These are phyloP conservation scores for Epinotia bilunana DNA, from an alignment of 2,888 invertebrate genomes.

Conservation along the genomic window DNA sequence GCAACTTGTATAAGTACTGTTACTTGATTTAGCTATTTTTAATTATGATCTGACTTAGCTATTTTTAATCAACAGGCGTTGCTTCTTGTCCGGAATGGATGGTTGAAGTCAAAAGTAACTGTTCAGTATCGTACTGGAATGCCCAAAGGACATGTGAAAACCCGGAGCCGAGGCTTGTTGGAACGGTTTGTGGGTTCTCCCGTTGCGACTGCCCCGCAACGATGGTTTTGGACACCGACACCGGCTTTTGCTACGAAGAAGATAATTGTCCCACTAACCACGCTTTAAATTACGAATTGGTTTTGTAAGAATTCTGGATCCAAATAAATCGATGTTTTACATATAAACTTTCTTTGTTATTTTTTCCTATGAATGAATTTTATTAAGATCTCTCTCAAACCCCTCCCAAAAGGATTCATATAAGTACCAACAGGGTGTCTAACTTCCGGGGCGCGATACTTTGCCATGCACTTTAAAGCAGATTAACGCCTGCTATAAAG, in stretches of 20 bases:
- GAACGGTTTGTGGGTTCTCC: constrained; percentile 66
- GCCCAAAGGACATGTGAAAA: constrained; percentile 66
- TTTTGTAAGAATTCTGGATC: neutral
- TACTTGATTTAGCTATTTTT: constrained; percentile 7
- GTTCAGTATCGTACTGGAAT: constrained; percentile 60
- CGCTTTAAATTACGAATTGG: constrained; percentile 8
- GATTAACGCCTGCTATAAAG: no score
- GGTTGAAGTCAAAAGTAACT: constrained; percentile 58
- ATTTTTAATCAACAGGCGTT: constrained; percentile 58
- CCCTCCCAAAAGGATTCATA: no score
- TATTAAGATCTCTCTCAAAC: no score
- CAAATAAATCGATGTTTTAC: neutral
- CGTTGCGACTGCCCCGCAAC: constrained; percentile 69
- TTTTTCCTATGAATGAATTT: neutral
- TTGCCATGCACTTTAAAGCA: no score
- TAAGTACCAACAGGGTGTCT: no score
- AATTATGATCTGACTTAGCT: no score
- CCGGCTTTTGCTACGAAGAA: constrained; percentile 68
- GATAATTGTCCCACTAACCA: constrained; percentile 70
- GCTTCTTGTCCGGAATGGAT: constrained; percentile 67
- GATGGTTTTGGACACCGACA: constrained; percentile 61
- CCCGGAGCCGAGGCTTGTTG: constrained; percentile 62
- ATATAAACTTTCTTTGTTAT: neutral
- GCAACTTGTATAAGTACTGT: neutral
- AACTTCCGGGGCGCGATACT: no score